A percentile compares a stretch with the other conserved stretches of the same genome.
These are phyloP conservation scores for Plectropomus leopardus DNA, from an alignment of 2,113 vertebrate genomes.

Conservation along the genomic window DNA sequence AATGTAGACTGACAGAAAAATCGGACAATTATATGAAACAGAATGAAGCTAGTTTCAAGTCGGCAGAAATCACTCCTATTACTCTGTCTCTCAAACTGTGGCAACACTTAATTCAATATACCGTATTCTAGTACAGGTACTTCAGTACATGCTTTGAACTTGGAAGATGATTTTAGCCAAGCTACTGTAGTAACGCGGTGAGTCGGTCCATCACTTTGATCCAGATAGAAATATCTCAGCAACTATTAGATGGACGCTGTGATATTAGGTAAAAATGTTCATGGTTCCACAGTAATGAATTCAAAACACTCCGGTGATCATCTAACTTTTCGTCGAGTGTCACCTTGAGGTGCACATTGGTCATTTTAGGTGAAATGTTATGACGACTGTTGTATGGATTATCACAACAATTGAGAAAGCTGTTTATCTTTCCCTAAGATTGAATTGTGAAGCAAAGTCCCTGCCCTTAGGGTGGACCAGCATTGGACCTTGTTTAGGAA, in stretches of 20 bases:
- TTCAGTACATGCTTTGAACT: not conserved
- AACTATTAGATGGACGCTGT: not conserved
- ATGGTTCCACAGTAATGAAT: not conserved
- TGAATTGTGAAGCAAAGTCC: not conserved
- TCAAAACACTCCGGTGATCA: not conserved
- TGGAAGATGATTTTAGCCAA: not conserved
- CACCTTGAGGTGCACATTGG: not conserved
- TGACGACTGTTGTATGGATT: not conserved
- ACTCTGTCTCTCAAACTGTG: not conserved
- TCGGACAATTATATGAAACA: not conserved
- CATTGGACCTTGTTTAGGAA: too few relatives aligned
- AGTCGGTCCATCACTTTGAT: not conserved
- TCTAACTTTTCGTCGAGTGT: not conserved
- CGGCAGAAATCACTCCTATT: conserved; percentile 1
- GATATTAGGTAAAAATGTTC: not conserved
- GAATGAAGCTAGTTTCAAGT: conserved; percentile 4
- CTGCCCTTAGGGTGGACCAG: too few relatives aligned
- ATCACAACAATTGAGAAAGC: not conserved
- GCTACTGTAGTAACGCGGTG: too few relatives aligned
- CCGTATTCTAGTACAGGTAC: not conserved
- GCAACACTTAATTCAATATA: not conserved
- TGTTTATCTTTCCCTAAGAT: not conserved
- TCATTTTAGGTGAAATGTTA: not conserved
- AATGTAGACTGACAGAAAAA: not conserved
- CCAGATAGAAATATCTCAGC: not conserved